Evolutionary conservation across 2,797 vertebrate genomes (phyloP), one percentile per base, ranked within the genome.

Genomic region (Crax fasciolata): DNA sequence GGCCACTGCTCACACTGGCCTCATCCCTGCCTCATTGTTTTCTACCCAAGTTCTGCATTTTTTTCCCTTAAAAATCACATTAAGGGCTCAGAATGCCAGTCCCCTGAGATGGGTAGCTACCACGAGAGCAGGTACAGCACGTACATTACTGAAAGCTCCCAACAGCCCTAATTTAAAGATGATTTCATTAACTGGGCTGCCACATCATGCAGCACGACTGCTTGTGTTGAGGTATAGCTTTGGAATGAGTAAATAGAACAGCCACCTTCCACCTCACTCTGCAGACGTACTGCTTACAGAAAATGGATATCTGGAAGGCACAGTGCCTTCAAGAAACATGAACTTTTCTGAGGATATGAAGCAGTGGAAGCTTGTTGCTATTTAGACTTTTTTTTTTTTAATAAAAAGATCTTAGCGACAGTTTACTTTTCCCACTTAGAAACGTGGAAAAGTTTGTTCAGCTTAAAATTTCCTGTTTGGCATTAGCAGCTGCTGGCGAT

Each of bases 381-480:
- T 92, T 93, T 93, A 89, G 76, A 43, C 25, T 27, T 59, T n/a
- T 63, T 76, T 68, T 70, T 46, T 32, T 35, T 38, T 25, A 48
- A 41, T 27, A 67, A 70, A 5, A 82, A 73, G 58, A 66, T 90
- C 91, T 86, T 89, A 94, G 85, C 35, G 84, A 96, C 95, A 80
- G 95, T 97, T 96, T 97, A 94, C 91, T 88, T 90, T 96, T 84
- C 77, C 95, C 80, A 16, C 96, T 95, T 96, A 92, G 94, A 97
- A 92, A 96, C 49, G 74, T 94, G 96, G 96, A 96, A 96, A 97
- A 94, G 80, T 96, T 96, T 96, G 95, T 96, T 95, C 95, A 94
- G 91, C 91, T 90, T 79, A 95, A 96, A 94, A 91, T 97, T 96
- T 96, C 96, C 96, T 96, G 96, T 96, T 97, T 97, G 94, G 94